Conservation (phyloP, 2,113 vertebrate species). For the Triplophysa dalaica region DNA sequence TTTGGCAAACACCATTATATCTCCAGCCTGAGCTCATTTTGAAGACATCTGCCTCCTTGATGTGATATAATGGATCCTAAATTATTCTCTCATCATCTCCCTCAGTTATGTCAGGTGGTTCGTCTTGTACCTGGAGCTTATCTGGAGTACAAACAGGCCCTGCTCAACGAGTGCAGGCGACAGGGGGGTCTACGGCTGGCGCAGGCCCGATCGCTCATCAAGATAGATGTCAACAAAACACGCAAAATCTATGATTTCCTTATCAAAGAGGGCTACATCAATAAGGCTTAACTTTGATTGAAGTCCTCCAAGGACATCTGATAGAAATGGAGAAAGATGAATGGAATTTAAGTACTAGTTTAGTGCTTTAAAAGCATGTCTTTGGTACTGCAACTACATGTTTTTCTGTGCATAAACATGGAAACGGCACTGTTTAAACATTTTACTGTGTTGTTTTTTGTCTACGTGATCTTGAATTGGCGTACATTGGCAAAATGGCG, state of each 20-base stretch:
- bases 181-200: constrained; percentile 94
- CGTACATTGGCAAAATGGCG: no score
- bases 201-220: constrained; percentile 94
- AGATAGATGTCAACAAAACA: constrained; percentile 99
- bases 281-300: constrained; percentile 78
- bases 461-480: no score
- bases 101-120: constrained; percentile 95
- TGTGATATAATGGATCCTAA: not conserved
- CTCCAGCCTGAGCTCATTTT: not conserved
- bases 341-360: not conserved
- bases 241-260: constrained; percentile 99
- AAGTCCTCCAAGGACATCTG: constrained; percentile 18
- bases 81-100: constrained; percentile 38
- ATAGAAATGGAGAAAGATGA: constrained; percentile 8
- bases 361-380: not conserved
- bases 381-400: not conserved
- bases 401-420: not conserved
- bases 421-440: not conserved
- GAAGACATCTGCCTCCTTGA: not conserved
- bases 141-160: constrained; percentile 95
- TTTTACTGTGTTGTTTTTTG: not conserved
- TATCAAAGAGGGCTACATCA: constrained; percentile 95
- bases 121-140: constrained; percentile 96
- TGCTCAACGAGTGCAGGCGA: constrained; percentile 92
- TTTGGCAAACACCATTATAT: constrained; percentile 60